A percentile compares a stretch with the other conserved stretches of the same genome.
Conservation (phyloP, 2,888 invertebrate genomes). For the Calameuta filiformis region DNA sequence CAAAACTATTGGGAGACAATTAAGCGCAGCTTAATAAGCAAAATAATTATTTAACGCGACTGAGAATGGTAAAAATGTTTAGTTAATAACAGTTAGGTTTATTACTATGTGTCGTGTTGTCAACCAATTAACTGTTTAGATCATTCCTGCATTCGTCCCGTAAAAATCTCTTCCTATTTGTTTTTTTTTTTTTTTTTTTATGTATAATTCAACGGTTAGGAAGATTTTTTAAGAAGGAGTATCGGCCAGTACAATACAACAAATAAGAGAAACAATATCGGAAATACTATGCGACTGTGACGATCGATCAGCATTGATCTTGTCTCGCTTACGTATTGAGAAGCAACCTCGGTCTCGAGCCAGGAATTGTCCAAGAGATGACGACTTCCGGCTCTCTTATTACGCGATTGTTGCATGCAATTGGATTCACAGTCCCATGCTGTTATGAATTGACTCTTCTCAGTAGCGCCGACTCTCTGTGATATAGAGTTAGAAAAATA, state of each 20-base stretch:
- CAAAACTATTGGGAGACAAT: not conserved
- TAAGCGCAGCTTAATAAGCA: not conserved
- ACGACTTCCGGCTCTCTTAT: constrained; percentile 49
- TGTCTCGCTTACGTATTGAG: constrained; percentile 69
- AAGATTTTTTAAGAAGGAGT: constrained; percentile 73
- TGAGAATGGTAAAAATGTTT: not conserved
- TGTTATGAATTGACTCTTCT: constrained; percentile 72
- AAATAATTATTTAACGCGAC: not conserved
- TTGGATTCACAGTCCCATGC: constrained; percentile 52
- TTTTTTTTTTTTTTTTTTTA: not conserved
- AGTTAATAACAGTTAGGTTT: not conserved
- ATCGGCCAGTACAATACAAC: constrained; percentile 84
- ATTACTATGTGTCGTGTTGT: not conserved
- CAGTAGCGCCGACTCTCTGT: constrained; percentile 74
- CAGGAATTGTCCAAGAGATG: constrained; percentile 60
- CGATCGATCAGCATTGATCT: constrained; percentile 84
- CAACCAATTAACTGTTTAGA: not conserved
- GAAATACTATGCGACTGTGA: constrained; percentile 81
- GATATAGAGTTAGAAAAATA: constrained; percentile 23
- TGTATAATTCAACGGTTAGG: not conserved
- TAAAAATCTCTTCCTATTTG: not conserved
- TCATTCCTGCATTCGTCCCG: not conserved
- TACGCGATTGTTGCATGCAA: constrained; percentile 40
- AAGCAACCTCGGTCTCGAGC: constrained; percentile 55
- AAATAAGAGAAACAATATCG: constrained; percentile 81